Evolutionary conservation across 1,140 invertebrate species (phyloP).

Genomic region (Drosophila sp.): DNA sequence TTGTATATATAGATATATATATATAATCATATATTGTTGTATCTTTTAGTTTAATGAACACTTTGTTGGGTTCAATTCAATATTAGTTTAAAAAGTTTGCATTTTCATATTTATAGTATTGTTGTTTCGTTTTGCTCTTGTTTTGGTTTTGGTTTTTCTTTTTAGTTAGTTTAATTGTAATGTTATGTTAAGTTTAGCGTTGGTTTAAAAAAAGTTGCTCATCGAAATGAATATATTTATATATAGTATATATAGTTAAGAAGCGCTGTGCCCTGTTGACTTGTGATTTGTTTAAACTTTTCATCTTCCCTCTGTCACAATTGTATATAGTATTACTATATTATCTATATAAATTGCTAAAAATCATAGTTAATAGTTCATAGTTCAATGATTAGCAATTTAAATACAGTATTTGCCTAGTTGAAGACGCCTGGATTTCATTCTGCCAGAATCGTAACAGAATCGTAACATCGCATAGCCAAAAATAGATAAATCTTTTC

Average conservation of each 20-base stretch:
- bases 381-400: conserved; percentile 64
- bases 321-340: conserved; percentile 49
- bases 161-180: conserved; percentile 43
- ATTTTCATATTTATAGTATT: conserved; percentile 51
- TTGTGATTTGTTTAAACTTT: conserved; percentile 68
- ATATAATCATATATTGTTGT: conserved; percentile 35
- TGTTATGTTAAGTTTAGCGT: conserved; percentile 49
- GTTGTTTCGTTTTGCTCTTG: conserved; percentile 2
- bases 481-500: conserved; percentile 45
- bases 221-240: conserved; percentile 68
- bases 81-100: conserved; percentile 80
- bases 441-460: conserved; percentile 40
- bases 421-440: conserved; percentile 72
- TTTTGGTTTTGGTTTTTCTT: conserved; percentile 20
- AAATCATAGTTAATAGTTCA: conserved; percentile 52
- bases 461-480: conserved; percentile 23
- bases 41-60: conserved; percentile 79
- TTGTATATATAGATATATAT: conserved; percentile 47
- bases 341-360: conserved; percentile 68
- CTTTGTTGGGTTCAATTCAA: conserved; percentile 82
- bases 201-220: conserved; percentile 73
- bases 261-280: conserved; percentile 82
- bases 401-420: conserved; percentile 55
- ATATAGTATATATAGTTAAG: conserved; percentile 64
- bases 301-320: conserved; percentile 39